Percentiles rank a stretch among this genome's conserved stretches.
These are phyloP conservation scores for Conus betulinus DNA, from an alignment of 1,140 invertebrate species.

Conservation along the genomic window DNA sequence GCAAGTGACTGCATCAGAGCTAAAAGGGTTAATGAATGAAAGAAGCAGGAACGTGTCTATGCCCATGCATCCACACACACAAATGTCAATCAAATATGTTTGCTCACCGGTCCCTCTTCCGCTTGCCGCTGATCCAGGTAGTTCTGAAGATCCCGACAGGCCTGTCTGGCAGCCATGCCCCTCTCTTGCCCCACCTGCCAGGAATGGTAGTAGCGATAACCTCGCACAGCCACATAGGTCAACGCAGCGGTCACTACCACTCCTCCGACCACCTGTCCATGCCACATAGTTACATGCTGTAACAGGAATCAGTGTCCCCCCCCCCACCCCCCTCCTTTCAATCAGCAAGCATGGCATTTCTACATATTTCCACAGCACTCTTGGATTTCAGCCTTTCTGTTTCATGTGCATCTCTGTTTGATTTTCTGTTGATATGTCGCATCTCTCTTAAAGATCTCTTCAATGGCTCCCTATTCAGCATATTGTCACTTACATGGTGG, in stretches of 20 bases:
- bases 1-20: too few species aligned
- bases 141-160: background rate
- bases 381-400: too few species aligned
- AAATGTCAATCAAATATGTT: background rate
- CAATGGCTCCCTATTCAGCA: too few species aligned
- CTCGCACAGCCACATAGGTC: constrained; percentile 7
- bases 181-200: background rate
- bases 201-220: constrained; percentile 21
- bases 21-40: too few species aligned
- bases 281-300: background rate
- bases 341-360: background rate
- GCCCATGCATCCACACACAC: background rate
- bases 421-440: background rate
- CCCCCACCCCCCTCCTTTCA: background rate
- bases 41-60: too few species aligned
- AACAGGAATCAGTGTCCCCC: background rate
- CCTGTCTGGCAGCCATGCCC: constrained; percentile 3
- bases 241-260: background rate
- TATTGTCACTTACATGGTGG: too few species aligned
- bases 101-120: background rate
- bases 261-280: constrained; percentile 6
- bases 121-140: background rate
- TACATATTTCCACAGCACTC: too few species aligned
- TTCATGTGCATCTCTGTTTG: background rate
- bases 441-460: too few species aligned